Evolutionary conservation across 2,797 vertebrate genomes (phyloP).

Genomic region (Limosa lapponica): DNA sequence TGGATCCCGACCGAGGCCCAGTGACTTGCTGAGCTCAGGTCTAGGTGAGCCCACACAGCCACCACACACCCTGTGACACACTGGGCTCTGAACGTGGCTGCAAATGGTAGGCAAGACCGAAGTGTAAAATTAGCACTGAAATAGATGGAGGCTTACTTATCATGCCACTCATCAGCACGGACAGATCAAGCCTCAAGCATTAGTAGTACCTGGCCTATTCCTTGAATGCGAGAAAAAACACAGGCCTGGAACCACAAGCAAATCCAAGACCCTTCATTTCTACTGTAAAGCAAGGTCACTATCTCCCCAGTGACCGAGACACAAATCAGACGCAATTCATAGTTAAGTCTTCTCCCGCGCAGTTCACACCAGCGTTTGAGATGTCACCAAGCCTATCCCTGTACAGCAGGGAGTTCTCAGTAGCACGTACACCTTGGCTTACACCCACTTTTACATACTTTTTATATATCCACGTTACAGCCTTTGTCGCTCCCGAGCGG

Average conservation of each 20-base stretch:
- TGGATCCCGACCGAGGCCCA: not conserved
- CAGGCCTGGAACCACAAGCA: not conserved
- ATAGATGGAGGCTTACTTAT: not conserved
- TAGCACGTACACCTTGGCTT: not conserved
- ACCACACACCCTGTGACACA: not conserved
- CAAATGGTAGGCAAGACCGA: not conserved
- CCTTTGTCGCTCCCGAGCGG: not conserved
- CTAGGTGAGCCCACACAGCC: not conserved
- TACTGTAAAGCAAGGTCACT: not conserved
- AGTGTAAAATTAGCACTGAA: not conserved
- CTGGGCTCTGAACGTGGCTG: fast-evolving
- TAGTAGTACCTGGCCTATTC: not conserved
- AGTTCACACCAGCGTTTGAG: not conserved
- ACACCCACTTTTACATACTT: not conserved
- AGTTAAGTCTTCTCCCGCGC: not conserved
- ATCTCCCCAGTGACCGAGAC: not conserved
- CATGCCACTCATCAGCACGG: not conserved
- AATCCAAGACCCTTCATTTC: not conserved
- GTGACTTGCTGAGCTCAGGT: not conserved
- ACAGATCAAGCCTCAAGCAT: not conserved
- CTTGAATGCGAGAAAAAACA: not conserved
- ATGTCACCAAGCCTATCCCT: not conserved
- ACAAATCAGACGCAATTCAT: not conserved
- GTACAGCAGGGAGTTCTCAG: fast-evolving
- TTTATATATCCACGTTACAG: not conserved